A percentile compares a stretch with the other conserved stretches of the same genome.
Conservation (phyloP, 2,797 vertebrate genomes). For the Loriculus beryllinus region DNA sequence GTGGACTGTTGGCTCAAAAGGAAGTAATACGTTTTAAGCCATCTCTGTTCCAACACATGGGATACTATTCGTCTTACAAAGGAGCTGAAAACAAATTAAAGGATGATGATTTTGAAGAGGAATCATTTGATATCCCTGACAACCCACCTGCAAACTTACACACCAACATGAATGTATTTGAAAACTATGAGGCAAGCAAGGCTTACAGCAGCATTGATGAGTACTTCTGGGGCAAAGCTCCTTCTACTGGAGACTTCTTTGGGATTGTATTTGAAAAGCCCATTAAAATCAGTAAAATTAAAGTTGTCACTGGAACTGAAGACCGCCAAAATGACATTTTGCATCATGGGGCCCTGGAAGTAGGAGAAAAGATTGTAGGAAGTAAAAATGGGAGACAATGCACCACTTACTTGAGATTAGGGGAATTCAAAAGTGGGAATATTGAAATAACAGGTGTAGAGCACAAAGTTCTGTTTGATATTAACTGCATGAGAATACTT, state of each 20-base stretch:
- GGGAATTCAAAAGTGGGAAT: slow-evolving; percentile 93
- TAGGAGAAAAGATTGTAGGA: slow-evolving; percentile 85
- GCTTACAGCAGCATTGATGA: slow-evolving; percentile 94
- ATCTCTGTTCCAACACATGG: slow-evolving; percentile 98
- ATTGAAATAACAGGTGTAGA: slow-evolving; percentile 90
- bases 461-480: slow-evolving; percentile 91
- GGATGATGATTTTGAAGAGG: slow-evolving; percentile 97
- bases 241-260: slow-evolving; percentile 89
- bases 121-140: slow-evolving; percentile 93
- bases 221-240: slow-evolving; percentile 96
- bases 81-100: slow-evolving; percentile 96
- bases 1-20: slow-evolving; percentile 92
- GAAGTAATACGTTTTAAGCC: slow-evolving; percentile 97
- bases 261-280: slow-evolving; percentile 90
- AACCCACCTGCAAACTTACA: slow-evolving; percentile 91
- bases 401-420: slow-evolving; percentile 87
- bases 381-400: slow-evolving; percentile 88
- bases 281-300: slow-evolving; percentile 89
- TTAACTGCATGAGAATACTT: slow-evolving; percentile 91
- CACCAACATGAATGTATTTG: slow-evolving; percentile 96
- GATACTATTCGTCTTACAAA: slow-evolving; percentile 97
- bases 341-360: slow-evolving; percentile 90
- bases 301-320: slow-evolving; percentile 92
- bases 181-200: slow-evolving; percentile 92
- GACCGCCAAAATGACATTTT: slow-evolving; percentile 93